Conservation (phyloP, 2,113 vertebrate genomes). For the Pseudorasbora parva region DNA sequence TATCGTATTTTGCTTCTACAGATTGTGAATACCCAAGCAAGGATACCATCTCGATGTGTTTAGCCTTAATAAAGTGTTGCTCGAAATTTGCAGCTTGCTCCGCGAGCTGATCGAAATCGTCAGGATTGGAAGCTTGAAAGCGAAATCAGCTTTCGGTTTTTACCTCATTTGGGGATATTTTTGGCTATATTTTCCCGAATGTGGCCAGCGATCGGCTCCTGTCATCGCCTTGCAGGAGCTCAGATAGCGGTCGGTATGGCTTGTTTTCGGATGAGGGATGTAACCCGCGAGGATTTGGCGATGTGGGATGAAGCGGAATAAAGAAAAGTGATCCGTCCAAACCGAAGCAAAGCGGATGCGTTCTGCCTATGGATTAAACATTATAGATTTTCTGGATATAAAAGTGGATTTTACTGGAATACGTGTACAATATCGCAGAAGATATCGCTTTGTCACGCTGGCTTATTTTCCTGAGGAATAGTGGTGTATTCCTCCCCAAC, state of each 20-base stretch:
- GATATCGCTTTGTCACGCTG: constrained; percentile 47
- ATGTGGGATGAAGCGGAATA: constrained; percentile 70
- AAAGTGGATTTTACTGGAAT: constrained; percentile 30
- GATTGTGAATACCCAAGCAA: neutral
- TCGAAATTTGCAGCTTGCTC: constrained; percentile 71
- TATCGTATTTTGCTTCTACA: neutral
- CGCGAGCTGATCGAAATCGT: constrained; percentile 65
- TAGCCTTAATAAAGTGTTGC: constrained; percentile 64
- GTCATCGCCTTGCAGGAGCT: constrained; percentile 35
- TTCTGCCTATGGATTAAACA: constrained; percentile 19
- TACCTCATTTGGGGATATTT: constrained; percentile 3
- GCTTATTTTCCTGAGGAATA: constrained; percentile 51
- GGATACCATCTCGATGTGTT: constrained; percentile 19
- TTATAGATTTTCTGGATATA: neutral
- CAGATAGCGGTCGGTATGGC: constrained; percentile 24
- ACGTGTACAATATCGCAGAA: constrained; percentile 23
- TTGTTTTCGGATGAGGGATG: constrained; percentile 59
- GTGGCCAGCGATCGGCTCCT: constrained; percentile 25
- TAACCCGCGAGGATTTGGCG: constrained; percentile 44
- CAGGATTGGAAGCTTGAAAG: constrained; percentile 41
- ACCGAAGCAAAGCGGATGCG: constrained; percentile 4
- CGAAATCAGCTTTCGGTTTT: constrained; percentile 25
- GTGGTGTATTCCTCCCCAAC: constrained; percentile 49
- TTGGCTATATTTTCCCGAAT: constrained; percentile 23
- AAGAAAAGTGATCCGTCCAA: constrained; percentile 68